Evolutionary conservation across 1,140 invertebrate genomes (phyloP).

Genomic region (Saxidomus purpurata): DNA sequence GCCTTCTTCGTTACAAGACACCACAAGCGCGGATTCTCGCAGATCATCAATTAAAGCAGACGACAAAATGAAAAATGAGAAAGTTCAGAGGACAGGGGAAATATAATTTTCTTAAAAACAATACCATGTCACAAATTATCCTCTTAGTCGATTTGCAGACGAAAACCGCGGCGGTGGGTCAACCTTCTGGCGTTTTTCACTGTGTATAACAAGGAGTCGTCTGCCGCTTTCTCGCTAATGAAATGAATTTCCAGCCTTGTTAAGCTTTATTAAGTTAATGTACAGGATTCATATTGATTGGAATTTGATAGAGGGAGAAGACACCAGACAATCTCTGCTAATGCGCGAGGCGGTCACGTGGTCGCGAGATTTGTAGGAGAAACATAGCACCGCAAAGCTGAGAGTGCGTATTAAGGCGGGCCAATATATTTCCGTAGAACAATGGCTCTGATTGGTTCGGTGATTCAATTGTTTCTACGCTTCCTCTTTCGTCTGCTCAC

Average conservation of each 20-base stretch:
- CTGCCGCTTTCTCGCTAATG: slow-evolving; percentile 62
- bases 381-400: slow-evolving; percentile 11
- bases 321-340: slow-evolving; percentile 63
- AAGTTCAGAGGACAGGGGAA: slow-evolving; percentile 50
- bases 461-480: not conserved
- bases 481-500: not conserved
- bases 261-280: slow-evolving; percentile 67
- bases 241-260: slow-evolving; percentile 65
- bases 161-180: slow-evolving; percentile 48
- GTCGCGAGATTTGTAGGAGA: slow-evolving; percentile 26
- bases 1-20: not conserved
- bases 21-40: not conserved
- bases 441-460: slow-evolving; percentile 45
- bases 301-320: slow-evolving; percentile 64
- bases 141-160: slow-evolving; percentile 49
- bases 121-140: slow-evolving; percentile 66
- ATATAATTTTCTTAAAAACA: slow-evolving; percentile 67
- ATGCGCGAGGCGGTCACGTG: slow-evolving; percentile 64
- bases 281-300: slow-evolving; percentile 63
- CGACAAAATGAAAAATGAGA: slow-evolving; percentile 54
- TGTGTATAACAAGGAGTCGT: slow-evolving; percentile 15
- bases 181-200: slow-evolving; percentile 63
- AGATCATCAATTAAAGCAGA: slow-evolving; percentile 37
- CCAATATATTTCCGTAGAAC: slow-evolving; percentile 11
- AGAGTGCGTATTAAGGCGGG: not conserved